Base-by-base conservation (phyloP, 2,113 vertebrate species). In the Meriones unguiculatus region DNA sequence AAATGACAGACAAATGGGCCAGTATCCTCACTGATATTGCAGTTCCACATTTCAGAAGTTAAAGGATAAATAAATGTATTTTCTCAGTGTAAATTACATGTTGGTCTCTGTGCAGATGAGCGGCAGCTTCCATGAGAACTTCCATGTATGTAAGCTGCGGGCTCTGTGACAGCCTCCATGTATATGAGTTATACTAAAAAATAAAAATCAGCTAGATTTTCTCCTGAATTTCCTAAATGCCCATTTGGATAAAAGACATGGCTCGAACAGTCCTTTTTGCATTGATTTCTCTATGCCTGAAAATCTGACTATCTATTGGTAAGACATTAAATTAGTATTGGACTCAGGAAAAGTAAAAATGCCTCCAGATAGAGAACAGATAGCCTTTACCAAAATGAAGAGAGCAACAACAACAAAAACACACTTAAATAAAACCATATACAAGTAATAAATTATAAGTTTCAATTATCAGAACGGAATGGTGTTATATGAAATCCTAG, bases 161-260 rank as follows among this genome's bases (percentile, higher is more conserved):
- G 35, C 80, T 41, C 2, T 13, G 9, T 62, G 32, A 59, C 7
- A 24, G 20, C 11, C 22, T 59, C 7, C 7, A 12, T 70, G 11
- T 22, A 86, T 5, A 65, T 7, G 65, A 73, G 38, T n/a, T 57
- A 57, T 30, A 90, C n/a, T 6, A 50, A 11, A 59, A 77, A 77
- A 59, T 22, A 80, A 62, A 13, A 14, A 72, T 84, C 97, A 97
- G 81, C 77, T 97, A 97, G 86, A 96, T 96, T 89, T 95, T 97
- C 4, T 57, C 80, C 90, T 96, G 95, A 64, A 84, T 97, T 98
- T 91, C 72, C 95, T 97, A 96, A 46, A 96, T 95, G 46, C 57
- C 95, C 91, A 30, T 80, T 88, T 92, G 90, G 96, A 96, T 97
- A 96, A 97, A 95, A 97, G 80, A 8, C 7, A 86, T 54, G 87